These are phyloP conservation scores for Lineus longissimus DNA, from an alignment of 1,140 invertebrate species.

Conservation along the genomic window DNA sequence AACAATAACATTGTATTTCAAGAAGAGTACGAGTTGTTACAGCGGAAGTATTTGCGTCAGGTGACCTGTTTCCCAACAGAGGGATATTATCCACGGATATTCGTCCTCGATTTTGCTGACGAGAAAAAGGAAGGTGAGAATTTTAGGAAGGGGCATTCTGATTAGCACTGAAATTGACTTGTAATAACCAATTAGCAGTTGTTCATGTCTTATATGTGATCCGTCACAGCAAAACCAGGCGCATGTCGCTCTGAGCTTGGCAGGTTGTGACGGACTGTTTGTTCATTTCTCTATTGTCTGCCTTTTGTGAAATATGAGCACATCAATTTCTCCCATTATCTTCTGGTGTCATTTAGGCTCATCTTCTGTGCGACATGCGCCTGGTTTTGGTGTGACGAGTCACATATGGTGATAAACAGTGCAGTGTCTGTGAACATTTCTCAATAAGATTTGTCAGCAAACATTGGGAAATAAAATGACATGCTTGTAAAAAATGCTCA, in stretches of 20 bases:
- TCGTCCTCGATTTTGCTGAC: constrained; percentile 22
- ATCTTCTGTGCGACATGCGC: no score
- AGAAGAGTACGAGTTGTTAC: constrained; percentile 44
- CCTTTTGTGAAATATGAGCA: no score
- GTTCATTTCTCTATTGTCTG: no score
- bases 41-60: constrained; percentile 44
- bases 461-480: no score
- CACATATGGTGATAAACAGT: background rate
- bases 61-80: constrained; percentile 30
- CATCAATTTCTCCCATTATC: background rate
- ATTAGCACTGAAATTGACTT: background rate
- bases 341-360: no score
- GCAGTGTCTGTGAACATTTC: background rate
- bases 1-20: constrained; percentile 16
- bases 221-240: no score
- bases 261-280: no score
- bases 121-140: background rate
- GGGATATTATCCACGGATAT: constrained; percentile 21
- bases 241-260: no score
- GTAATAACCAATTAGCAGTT: background rate
- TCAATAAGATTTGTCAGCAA: no score
- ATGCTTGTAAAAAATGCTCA: no score
- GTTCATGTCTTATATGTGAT: background rate
- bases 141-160: no score
- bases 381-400: no score